Evolutionary conservation across 2,888 invertebrate genomes (phyloP).

Genomic region (Cosmorhoe ocellata): DNA sequence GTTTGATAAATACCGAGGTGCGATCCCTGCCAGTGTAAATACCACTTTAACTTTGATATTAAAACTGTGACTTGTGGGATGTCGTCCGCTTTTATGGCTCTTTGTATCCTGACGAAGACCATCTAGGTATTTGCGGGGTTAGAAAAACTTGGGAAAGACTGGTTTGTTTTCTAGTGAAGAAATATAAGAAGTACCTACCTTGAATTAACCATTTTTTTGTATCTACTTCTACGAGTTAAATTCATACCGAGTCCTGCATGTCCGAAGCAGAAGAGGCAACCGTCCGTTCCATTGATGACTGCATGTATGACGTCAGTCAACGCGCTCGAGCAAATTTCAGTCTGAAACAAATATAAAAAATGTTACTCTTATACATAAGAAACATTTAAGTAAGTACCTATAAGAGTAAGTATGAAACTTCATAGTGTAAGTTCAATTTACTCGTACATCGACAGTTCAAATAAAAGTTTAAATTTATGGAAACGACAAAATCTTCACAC

Average conservation of each 20-base stretch:
- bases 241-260: slow-evolving; percentile 91
- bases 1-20: slow-evolving; percentile 50
- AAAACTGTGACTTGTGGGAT: slow-evolving; percentile 42
- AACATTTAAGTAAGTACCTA: no score
- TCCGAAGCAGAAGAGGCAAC: slow-evolving; percentile 94
- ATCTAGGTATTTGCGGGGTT: slow-evolving; percentile 1
- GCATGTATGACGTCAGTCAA: slow-evolving; percentile 97
- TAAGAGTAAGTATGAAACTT: neutral
- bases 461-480: slow-evolving; percentile 28
- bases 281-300: slow-evolving; percentile 96
- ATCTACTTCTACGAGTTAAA: no score
- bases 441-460: neutral
- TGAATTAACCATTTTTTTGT: no score
- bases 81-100: slow-evolving; percentile 19
- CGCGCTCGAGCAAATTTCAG: slow-evolving; percentile 94
- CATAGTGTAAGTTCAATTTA: neutral
- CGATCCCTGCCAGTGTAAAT: slow-evolving; percentile 31
- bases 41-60: slow-evolving; percentile 44
- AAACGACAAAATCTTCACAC: slow-evolving; percentile 30
- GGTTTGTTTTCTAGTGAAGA: no score
- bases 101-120: neutral
- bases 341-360: slow-evolving; percentile 83
- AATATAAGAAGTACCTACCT: no score
- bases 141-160: no score
- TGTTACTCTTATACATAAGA: no score